A percentile compares a stretch with the other conserved stretches of the same genome.
Evolutionary conservation across 2,888 invertebrate species (phyloP).

Genomic region (Acrocyrtus sp.): DNA sequence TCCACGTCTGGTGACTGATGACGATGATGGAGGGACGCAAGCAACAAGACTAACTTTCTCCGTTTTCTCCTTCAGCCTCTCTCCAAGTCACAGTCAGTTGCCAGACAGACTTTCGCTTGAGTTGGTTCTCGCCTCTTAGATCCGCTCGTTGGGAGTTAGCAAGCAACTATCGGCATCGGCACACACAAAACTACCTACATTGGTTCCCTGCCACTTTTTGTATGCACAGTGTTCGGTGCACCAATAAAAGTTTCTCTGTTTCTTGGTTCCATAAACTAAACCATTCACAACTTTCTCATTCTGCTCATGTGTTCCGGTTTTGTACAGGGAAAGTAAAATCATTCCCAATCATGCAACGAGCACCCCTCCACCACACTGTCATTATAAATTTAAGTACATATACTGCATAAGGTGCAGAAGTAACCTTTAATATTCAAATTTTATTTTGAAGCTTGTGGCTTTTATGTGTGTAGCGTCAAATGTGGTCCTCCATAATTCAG

Average conservation of each 20-base stretch:
- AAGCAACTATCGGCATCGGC: too few species aligned
- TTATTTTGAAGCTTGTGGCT: not conserved
- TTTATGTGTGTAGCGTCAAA: not conserved
- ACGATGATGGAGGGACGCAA: not conserved
- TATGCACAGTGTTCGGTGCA: not conserved
- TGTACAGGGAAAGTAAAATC: not conserved
- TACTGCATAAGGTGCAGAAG: not conserved
- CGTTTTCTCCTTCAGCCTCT: constrained; percentile 13
- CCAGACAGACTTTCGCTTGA: constrained; percentile 19
- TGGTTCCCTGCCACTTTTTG: too few species aligned
- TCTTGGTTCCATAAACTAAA: not conserved
- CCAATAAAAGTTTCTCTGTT: not conserved
- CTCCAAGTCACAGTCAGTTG: constrained; percentile 15
- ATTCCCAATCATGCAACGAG: not conserved
- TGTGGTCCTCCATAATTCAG: not conserved
- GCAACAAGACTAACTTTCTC: constrained; percentile 17
- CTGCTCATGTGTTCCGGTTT: not conserved
- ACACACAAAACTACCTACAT: too few species aligned
- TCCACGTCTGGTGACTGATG: not conserved
- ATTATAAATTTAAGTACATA: not conserved
- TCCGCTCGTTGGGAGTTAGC: not conserved
- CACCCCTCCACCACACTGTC: not conserved
- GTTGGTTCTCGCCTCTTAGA: not conserved
- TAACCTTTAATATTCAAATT: not conserved
- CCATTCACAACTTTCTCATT: not conserved